Evolutionary conservation across 2,888 invertebrate genomes (phyloP), one percentile per base, ranked within the genome.

Genomic region (Conchocele bisecta): DNA sequence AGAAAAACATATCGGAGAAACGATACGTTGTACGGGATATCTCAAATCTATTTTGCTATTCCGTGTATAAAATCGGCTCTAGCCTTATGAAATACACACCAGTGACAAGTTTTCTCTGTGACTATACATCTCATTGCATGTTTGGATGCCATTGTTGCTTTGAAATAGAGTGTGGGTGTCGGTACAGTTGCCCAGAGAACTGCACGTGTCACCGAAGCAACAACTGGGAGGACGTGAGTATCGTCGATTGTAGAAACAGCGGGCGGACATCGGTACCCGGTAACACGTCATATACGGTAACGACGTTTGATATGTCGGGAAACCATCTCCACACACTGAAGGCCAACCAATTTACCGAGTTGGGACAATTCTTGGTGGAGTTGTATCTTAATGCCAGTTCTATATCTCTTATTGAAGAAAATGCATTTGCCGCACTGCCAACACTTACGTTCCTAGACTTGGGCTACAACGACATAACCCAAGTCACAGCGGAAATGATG

Each of bases 401-500:
- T 5, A 59, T 73, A 26, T 29, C 39, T 7, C 24, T 20, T 15
- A 44, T 73, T 5, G 35, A 39, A 3, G 56, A 37, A n/a, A 35
- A 46, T 6, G 46, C 73, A 20, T 73, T 73, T 48, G 24, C 22
- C 17, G 63, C 59, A 11, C 39, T 68, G 7, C 9, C 29, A 3
- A 56, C 35, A 0, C 56, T 73, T 1, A 29, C 35, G 11, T 42
- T 41, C 17, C 31, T 73, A 15, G 59, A 73, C 46, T 33, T 73
- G 15, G 37, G 54, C 5, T 31, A 65, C 28, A 74, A 74, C 50
- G 22, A 33, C 9, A 48, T 83, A 33, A 60, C 66, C 26, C 39
- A 42, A 13, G 57, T 84, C 6, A 54, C 70, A 17, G 66, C 66
- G 42, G 67, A 64, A 31, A 74, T 75, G 0, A 82, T 84, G 54